Percentiles rank a stretch among this genome's conserved stretches.
These are phyloP conservation scores for Drosophila prolongata DNA, from an alignment of 2,888 invertebrate genomes.

Conservation along the genomic window DNA sequence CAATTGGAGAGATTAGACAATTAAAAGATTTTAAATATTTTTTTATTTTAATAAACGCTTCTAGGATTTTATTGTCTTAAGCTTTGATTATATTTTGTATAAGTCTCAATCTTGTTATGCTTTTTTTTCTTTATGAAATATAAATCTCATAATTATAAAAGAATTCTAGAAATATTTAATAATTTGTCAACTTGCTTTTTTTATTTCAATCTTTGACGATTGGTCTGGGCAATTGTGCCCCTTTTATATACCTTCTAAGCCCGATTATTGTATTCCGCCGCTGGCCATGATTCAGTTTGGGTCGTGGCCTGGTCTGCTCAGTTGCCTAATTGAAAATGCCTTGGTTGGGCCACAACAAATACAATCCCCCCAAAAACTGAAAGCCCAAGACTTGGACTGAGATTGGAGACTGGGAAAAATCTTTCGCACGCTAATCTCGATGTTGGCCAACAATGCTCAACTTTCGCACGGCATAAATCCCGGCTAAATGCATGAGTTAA, in stretches of 20 bases:
- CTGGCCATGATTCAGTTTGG: conserved; percentile 54
- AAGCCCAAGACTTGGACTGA: background rate
- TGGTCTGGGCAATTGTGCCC: background rate
- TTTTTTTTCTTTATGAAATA: too few species aligned
- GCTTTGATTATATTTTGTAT: too few species aligned
- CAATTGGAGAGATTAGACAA: background rate
- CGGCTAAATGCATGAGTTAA: conserved; percentile 52
- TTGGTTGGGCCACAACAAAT: conserved; percentile 31
- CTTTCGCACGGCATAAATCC: conserved; percentile 69
- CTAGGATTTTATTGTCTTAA: too few species aligned
- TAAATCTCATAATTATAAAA: background rate
- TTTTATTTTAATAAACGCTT: too few species aligned
- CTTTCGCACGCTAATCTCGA: conserved; percentile 59
- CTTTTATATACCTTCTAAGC: conserved; percentile 5
- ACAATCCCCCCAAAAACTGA: too few species aligned
- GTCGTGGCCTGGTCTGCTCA: conserved; percentile 26
- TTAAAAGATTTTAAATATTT: too few species aligned
- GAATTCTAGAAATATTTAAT: background rate
- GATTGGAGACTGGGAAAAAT: conserved; percentile 26
- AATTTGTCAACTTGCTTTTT: background rate
- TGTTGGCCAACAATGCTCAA: conserved; percentile 58
- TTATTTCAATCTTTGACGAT: background rate
- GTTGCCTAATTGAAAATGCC: conserved; percentile 65
- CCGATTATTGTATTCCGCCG: conserved; percentile 32
- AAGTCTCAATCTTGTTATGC: too few species aligned